Conservation (phyloP, 2,888 invertebrate species). For the Cinara cedri region DNA sequence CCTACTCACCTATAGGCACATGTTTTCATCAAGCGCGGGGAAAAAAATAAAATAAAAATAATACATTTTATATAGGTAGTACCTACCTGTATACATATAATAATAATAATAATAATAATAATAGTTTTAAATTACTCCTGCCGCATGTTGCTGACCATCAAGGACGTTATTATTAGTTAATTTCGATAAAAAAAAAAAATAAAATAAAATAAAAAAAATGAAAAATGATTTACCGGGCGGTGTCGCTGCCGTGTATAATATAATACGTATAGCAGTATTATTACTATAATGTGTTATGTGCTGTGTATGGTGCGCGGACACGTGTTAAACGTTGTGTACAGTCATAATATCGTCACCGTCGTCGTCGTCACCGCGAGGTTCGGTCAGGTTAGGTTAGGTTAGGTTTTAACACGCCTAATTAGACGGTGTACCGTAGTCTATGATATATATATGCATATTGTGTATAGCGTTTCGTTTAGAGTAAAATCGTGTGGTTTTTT, state of each 20-base stretch:
- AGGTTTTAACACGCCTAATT: slow-evolving; percentile 39
- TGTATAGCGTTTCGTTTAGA: too few relatives aligned
- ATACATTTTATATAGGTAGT: too few relatives aligned
- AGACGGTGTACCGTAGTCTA: slow-evolving; percentile 29
- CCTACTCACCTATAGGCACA: too few relatives aligned
- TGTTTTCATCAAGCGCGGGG: slow-evolving; percentile 22
- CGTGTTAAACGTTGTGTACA: slow-evolving; percentile 46
- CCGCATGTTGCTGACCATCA: slow-evolving; percentile 30
- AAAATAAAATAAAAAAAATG: slow-evolving; percentile 4
- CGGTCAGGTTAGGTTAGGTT: not conserved
- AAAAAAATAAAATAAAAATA: too few relatives aligned
- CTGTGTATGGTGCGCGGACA: slow-evolving; percentile 25
- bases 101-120: slow-evolving; percentile 30
- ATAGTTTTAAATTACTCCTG: slow-evolving; percentile 50
- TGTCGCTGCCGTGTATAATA: not conserved
- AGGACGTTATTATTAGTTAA: slow-evolving; percentile 53
- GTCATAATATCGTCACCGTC: not conserved
- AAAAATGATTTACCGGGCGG: slow-evolving; percentile 52
- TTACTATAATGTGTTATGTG: not conserved
- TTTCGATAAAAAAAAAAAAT: slow-evolving; percentile 5
- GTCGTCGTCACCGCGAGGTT: slow-evolving; percentile 3
- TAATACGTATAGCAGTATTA: not conserved
- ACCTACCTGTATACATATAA: not conserved
- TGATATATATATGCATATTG: not conserved
- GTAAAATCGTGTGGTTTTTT: slow-evolving; percentile 22